phyloP scores from a whole-genome alignment of 2,113 vertebrate genomes.

The Silurus asotus region DNA sequence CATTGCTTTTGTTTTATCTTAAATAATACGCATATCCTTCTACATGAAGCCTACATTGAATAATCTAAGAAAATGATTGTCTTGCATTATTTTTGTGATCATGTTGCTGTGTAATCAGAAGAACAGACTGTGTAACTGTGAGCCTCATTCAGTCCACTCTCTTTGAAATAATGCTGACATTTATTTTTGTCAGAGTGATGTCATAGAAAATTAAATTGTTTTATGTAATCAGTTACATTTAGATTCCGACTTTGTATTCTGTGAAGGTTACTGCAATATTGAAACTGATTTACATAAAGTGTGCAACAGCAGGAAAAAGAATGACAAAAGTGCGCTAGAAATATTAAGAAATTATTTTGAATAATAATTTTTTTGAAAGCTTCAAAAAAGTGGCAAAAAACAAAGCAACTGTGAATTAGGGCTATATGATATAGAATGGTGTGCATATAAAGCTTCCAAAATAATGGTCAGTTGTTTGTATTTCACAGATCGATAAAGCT shows the following conservation, averaged over 20 bases:
- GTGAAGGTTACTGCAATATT: not conserved
- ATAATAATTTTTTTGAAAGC: no score
- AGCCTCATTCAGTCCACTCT: not conserved
- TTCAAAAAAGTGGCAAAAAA: no score
- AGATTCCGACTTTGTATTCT: no score
- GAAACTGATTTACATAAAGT: not conserved
- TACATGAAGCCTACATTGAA: not conserved
- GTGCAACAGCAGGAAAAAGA: not conserved
- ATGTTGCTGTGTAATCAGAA: not conserved
- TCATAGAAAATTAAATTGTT: not conserved
- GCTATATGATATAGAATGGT: not conserved
- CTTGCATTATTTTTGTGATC: not conserved
- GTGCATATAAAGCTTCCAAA: not conserved
- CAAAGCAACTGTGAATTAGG: not conserved
- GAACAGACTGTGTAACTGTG: not conserved
- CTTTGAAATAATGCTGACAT: not conserved
- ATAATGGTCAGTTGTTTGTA: not conserved
- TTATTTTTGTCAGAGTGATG: not conserved
- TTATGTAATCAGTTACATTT: not conserved
- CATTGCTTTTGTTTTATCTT: not conserved
- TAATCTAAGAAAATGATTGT: not conserved
- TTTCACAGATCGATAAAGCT: not conserved
- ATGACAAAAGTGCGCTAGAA: not conserved
- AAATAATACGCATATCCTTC: not conserved
- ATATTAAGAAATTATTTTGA: not conserved